Evolutionary conservation across 2,888 invertebrate species (phyloP).

Genomic region (Trissoscelio sp.): DNA sequence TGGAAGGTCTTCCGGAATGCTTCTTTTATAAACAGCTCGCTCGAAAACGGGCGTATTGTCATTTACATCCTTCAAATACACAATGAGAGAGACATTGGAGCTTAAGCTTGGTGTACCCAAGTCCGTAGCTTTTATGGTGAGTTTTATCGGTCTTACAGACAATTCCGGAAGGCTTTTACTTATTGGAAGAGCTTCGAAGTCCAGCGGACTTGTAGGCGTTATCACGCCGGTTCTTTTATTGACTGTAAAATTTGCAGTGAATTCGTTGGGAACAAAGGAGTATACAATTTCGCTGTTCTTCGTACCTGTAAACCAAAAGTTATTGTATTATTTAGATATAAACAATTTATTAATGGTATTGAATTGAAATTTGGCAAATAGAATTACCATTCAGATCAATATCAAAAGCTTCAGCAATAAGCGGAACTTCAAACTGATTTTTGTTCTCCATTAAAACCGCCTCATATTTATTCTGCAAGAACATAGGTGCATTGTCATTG

Average conservation of each 20-base stretch:
- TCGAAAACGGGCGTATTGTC: slow-evolving; percentile 94
- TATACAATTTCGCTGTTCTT: slow-evolving; percentile 94
- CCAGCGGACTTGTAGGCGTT: slow-evolving; percentile 88
- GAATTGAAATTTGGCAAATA: neutral
- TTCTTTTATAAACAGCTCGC: slow-evolving; percentile 89
- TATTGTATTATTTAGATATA: no score
- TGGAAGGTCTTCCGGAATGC: slow-evolving; percentile 92
- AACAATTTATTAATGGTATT: no score
- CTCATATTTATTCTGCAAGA: slow-evolving; percentile 92
- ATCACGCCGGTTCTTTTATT: slow-evolving; percentile 90
- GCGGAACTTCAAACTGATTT: slow-evolving; percentile 89
- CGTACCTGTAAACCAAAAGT: slow-evolving; percentile 85
- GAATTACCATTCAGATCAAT: slow-evolving; percentile 91
- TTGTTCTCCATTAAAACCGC: slow-evolving; percentile 93
- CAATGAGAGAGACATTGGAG: slow-evolving; percentile 89
- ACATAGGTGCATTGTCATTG: slow-evolving; percentile 95
- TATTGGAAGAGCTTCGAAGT: slow-evolving; percentile 90
- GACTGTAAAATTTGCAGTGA: slow-evolving; percentile 91
- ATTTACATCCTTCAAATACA: slow-evolving; percentile 93
- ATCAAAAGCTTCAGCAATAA: slow-evolving; percentile 92
- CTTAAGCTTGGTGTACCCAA: slow-evolving; percentile 90
- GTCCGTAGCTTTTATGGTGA: slow-evolving; percentile 90
- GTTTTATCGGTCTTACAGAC: slow-evolving; percentile 86
- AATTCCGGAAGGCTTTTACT: slow-evolving; percentile 77
- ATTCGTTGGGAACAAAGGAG: slow-evolving; percentile 90